phyloP scores from a whole-genome alignment of 2,113 vertebrate genomes.

The Nerophis ophidion region DNA sequence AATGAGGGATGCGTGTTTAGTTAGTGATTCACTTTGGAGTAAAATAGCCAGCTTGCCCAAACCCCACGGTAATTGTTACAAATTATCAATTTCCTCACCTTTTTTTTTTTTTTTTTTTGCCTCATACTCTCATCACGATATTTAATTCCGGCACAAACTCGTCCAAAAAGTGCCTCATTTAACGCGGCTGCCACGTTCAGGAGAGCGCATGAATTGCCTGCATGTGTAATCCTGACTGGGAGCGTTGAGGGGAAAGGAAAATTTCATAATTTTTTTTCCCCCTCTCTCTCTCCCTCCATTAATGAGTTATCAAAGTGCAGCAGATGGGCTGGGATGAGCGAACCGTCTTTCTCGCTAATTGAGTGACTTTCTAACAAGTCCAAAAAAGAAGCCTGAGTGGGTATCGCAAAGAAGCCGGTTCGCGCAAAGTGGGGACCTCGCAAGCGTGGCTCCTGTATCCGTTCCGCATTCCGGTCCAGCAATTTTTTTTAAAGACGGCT shows the following conservation, averaged over 20 bases:
- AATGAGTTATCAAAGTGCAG: conserved; percentile 72
- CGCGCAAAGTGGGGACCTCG: conserved; percentile 35
- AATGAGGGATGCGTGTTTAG: too few relatives aligned
- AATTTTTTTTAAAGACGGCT: conserved; percentile 25
- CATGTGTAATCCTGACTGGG: conserved; percentile 67
- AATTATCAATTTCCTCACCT: too few relatives aligned
- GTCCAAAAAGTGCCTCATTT: conserved; percentile 57
- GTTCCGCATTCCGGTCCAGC: conserved; percentile 9
- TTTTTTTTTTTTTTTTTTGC: conserved; percentile 30
- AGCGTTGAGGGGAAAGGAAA: conserved; percentile 50
- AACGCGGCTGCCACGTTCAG: conserved; percentile 55
- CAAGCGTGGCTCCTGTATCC: conserved; percentile 17
- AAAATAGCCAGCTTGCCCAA: too few relatives aligned
- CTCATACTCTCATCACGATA: conserved; percentile 48
- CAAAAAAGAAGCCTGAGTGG: conserved; percentile 43
- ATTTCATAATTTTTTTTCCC: conserved; percentile 23
- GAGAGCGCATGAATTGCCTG: conserved; percentile 54
- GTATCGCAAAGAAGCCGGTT: conserved; percentile 45
- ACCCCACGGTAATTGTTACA: too few relatives aligned
- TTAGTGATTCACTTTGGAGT: too few relatives aligned
- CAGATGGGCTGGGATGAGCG: conserved; percentile 68
- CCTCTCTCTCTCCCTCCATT: conserved; percentile 32
- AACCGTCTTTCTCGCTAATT: conserved; percentile 64
- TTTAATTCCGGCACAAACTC: conserved; percentile 50
- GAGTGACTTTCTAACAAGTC: conserved; percentile 64